Percentiles rank a stretch among this genome's conserved stretches.
phyloP scores from a whole-genome alignment of 2,113 vertebrate genomes.

The Pampusana beccarii region DNA sequence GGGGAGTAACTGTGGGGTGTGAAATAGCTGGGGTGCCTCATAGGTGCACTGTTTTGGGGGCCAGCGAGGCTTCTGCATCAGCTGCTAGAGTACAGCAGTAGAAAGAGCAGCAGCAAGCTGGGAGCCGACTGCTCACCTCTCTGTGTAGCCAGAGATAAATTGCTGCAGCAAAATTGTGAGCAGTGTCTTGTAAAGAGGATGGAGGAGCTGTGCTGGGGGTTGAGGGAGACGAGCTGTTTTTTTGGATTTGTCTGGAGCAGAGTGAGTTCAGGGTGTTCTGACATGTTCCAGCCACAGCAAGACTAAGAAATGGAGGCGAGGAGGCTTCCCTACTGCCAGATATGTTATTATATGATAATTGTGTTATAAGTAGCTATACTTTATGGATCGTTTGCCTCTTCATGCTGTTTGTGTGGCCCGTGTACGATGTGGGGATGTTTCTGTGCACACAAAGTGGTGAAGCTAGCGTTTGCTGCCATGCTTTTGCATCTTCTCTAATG shows the following conservation, averaged over 20 bases:
- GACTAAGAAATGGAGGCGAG: not conserved
- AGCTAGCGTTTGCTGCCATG: not conserved
- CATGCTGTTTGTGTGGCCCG: not conserved
- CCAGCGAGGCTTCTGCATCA: not conserved
- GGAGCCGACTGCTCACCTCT: not conserved
- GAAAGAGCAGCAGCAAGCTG: not conserved
- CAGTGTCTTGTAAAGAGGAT: slow-evolving; percentile 9
- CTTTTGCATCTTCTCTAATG: slow-evolving; percentile 10
- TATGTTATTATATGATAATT: not conserved
- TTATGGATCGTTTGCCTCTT: not conserved
- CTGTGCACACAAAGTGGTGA: not conserved
- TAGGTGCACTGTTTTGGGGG: not conserved
- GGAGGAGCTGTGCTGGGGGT: not conserved
- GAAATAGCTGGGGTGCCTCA: not conserved
- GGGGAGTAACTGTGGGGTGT: not conserved
- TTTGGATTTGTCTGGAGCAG: not conserved
- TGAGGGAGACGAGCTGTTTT: not conserved
- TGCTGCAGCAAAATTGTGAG: slow-evolving; percentile 43
- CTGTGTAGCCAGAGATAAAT: slow-evolving; percentile 49
- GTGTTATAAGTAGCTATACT: not conserved
- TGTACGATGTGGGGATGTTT: not conserved
- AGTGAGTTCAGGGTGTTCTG: not conserved
- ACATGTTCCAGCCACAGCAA: not conserved
- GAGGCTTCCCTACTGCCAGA: not conserved
- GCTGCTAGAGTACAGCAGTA: not conserved